These are phyloP conservation scores for Ganaspis brasiliensis DNA, from an alignment of 2,888 invertebrate genomes.

Conservation along the genomic window DNA sequence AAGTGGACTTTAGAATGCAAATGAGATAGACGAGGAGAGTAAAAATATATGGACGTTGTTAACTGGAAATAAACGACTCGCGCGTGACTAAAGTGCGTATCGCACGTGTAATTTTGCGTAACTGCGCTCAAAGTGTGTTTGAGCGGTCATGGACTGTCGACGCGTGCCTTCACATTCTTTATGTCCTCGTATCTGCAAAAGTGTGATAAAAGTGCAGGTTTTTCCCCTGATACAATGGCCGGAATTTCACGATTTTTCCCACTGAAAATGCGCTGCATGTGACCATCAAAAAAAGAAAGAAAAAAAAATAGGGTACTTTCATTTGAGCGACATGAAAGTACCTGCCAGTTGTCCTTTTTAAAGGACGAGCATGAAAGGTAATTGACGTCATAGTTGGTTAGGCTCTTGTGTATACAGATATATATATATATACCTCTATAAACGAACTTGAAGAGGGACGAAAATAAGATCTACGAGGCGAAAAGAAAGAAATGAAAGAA, in stretches of 20 bases:
- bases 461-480: background rate
- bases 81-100: constrained; percentile 25
- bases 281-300: background rate
- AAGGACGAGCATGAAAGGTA: constrained; percentile 11
- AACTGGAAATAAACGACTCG: constrained; percentile 14
- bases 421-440: background rate
- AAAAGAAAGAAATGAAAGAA: constrained; percentile 19
- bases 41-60: constrained; percentile 15
- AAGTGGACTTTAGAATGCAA: background rate
- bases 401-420: background rate
- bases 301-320: background rate
- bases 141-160: constrained; percentile 14
- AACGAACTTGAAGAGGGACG: background rate
- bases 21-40: constrained; percentile 47
- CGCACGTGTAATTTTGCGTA: constrained; percentile 9
- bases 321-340: constrained; percentile 1
- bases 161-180: constrained; percentile 29
- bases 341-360: background rate
- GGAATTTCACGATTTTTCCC: constrained; percentile 14
- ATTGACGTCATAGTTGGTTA: constrained; percentile 29
- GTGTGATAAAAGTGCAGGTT: constrained; percentile 23
- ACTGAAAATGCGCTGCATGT: background rate
- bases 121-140: background rate
- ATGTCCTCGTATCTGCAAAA: constrained; percentile 8
- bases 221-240: constrained; percentile 15